These are phyloP conservation scores for Gymnarchus niloticus DNA, from an alignment of 2,113 vertebrate species.

Conservation along the genomic window DNA sequence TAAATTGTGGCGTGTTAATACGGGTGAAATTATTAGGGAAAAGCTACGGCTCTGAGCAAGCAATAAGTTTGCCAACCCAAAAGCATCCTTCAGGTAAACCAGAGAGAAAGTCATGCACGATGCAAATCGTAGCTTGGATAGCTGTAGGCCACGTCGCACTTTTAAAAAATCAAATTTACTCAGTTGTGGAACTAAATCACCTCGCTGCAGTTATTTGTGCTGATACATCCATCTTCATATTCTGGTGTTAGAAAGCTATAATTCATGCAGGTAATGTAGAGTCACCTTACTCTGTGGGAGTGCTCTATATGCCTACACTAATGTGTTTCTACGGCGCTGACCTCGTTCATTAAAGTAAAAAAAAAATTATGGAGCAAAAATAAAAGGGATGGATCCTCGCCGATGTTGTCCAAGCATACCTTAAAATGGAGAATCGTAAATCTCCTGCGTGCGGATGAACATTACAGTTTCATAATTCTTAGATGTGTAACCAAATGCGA, in stretches of 20 bases:
- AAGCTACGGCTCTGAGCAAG: not conserved
- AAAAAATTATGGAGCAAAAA: slow-evolving; percentile 6
- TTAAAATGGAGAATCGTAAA: not conserved
- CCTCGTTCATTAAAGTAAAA: slow-evolving; percentile 14
- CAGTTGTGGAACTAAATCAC: not conserved
- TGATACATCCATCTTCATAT: slow-evolving; percentile 10
- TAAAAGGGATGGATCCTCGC: not conserved
- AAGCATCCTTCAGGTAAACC: not conserved
- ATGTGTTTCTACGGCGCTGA: not conserved
- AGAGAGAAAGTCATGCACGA: not conserved
- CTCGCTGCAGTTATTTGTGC: not conserved
- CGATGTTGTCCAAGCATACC: not conserved
- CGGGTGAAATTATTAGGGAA: not conserved
- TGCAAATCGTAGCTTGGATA: slow-evolving; percentile 54
- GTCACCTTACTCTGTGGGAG: not conserved
- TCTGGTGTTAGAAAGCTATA: not conserved
- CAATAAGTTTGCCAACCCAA: not conserved
- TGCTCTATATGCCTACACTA: not conserved
- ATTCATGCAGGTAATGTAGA: slow-evolving; percentile 1
- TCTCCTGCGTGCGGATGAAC: not conserved
- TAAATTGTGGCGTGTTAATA: not conserved
- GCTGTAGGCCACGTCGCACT: not conserved
- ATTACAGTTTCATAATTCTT: slow-evolving; percentile 11
- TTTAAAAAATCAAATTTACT: not conserved
- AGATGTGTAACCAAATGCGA: not conserved